Evolutionary conservation across 1,140 invertebrate genomes (phyloP), one percentile per base, ranked within the genome.

Genomic region (Cyrtorhinus lividipennis): DNA sequence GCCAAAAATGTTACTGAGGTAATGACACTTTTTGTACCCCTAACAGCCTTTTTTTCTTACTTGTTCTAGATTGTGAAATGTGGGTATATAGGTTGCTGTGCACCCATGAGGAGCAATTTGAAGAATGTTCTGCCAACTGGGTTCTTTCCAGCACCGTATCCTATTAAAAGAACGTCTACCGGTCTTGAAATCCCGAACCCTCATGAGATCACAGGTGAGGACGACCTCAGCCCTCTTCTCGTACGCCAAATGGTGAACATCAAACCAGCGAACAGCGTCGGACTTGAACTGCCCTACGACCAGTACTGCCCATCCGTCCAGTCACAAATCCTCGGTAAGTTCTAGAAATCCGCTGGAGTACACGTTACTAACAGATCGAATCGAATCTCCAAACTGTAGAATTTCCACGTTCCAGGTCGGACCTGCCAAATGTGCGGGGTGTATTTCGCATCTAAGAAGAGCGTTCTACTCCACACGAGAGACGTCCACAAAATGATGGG

Each of bases 361-460:
- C n/a, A n/a, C n/a, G n/a, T n/a, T n/a, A n/a, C n/a, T n/a, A n/a
- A n/a, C n/a, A n/a, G n/a, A n/a, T n/a, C n/a, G n/a, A n/a, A n/a
- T n/a, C n/a, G n/a, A n/a, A n/a, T n/a, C n/a, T n/a, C n/a, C n/a
- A n/a, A n/a, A n/a, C n/a, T n/a, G n/a, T n/a, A n/a, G n/a, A n/a
- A n/a, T n/a, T n/a, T n/a, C n/a, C n/a, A n/a, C n/a, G n/a, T n/a
- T n/a, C n/a, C n/a, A 53, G 48, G 20, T 3, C 10, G 48, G 20
- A 10, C 20, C 48, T 53, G 48, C 20, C 20, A 12, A 13, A 8
- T 22, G 3, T 53, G 48, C 18, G 48, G 48, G 18, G 12, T 53
- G 10, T 53, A 53, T 20, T 53, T 53, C 48, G 48, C 48, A 5
- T 53, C 48, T 20, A 53, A 53, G 48, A 53, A 53, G 20, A 53